phyloP scores from a whole-genome alignment of 2,113 vertebrate genomes.

The Sylvietta virens region DNA sequence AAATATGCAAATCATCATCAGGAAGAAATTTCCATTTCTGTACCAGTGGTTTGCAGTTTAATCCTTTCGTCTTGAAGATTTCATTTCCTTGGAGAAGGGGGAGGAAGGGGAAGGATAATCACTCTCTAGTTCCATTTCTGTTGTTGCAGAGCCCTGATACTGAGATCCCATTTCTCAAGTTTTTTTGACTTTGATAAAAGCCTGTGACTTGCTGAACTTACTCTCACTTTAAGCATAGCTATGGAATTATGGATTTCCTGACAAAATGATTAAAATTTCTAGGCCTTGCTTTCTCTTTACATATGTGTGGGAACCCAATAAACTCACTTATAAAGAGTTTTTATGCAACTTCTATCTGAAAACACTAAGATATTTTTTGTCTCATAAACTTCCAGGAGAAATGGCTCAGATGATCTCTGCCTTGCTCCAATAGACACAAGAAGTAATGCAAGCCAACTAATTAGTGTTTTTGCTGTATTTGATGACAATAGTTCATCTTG shows the following conservation, averaged over 20 bases:
- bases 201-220: constrained; percentile 47
- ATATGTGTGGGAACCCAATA: not conserved
- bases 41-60: constrained; percentile 16
- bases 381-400: not conserved
- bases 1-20: constrained; percentile 31
- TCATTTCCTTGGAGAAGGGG: constrained; percentile 3
- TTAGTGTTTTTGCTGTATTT: not conserved
- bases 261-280: constrained; percentile 47
- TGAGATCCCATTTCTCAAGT: constrained; percentile 45
- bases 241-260: constrained; percentile 52
- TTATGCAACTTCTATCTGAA: not conserved
- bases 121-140: constrained; percentile 8
- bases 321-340: not conserved
- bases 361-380: not conserved
- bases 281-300: not conserved
- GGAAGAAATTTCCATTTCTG: constrained; percentile 31
- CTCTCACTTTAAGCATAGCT: constrained; percentile 44
- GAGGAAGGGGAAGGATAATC: not conserved
- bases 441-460: not conserved
- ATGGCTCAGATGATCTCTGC: not conserved
- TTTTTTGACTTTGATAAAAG: constrained; percentile 65
- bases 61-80: constrained; percentile 48
- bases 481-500: not conserved
- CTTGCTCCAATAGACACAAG: not conserved
- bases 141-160: constrained; percentile 17